Base-by-base conservation (phyloP, 2,888 invertebrate genomes). In the Amblyjoppa proteus region DNA sequence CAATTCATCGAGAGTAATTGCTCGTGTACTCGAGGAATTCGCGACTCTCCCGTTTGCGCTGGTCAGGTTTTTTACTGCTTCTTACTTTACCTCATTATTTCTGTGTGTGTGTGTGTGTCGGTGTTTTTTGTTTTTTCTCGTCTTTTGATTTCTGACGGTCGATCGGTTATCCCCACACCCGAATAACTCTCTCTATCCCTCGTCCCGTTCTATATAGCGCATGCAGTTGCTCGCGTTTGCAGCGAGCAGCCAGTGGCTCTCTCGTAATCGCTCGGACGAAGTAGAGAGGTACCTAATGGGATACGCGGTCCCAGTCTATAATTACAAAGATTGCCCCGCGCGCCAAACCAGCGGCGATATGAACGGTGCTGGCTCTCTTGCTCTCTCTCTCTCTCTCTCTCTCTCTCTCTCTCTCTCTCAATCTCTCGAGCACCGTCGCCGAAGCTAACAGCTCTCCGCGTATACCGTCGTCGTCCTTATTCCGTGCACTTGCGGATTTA, bases 281-380 rank as follows among this genome's bases (percentile, higher is more conserved):
- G 78, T 78, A 73, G 51, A 73, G 51, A 78, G 71, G 75, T 74
- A 70, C 70, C 87, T 88, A 84, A 86, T 85, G 85, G 86, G 81
- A 83, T 85, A 88, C 91, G 92, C 91, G 90, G 92, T 92, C 89
- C 90, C 89, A 90, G 88, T 92, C 92, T 93, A 92, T 93, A 93
- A 93, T 93, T 93, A 93, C 91, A 92, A 92, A 93, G 93, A 93
- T 93, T 93, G 92, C 90, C 90, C 90, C 83, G 85, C 77, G 87
- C 83, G 83, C 86, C 73, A 83, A 87, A 86, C 82, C 84, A 74
- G 74, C 75, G 73, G 61, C 83, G 69, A 81, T 86, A 83, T 83
- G 66, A 83, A 77, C 83, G 76, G 25, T 31, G n/a, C 25, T 49
- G 45, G 64, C 64, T 64, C 64, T 64, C n/a, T 34, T 7, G 25